These are phyloP conservation scores for Seriola aureovittata DNA, from an alignment of 2,113 vertebrate genomes.

Conservation along the genomic window DNA sequence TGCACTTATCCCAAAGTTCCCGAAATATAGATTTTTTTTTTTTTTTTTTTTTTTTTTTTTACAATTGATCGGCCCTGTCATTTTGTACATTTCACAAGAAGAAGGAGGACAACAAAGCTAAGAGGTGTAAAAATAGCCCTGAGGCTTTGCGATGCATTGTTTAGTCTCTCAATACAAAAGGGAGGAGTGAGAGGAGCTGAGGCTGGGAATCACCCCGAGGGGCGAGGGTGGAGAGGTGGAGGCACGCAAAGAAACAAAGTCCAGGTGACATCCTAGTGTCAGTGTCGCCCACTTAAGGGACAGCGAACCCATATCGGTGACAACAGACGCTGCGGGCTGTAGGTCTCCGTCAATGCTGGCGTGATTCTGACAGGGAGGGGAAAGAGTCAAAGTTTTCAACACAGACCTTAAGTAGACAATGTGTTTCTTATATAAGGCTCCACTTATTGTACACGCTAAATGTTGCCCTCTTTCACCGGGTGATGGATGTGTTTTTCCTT, in stretches of 20 bases:
- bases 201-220: slow-evolving; percentile 80
- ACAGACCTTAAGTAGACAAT: slow-evolving; percentile 75
- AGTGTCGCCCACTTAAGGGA: slow-evolving; percentile 72
- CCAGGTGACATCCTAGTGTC: slow-evolving; percentile 81
- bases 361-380: slow-evolving; percentile 60
- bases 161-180: slow-evolving; percentile 70
- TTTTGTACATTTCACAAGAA: slow-evolving; percentile 61
- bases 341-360: slow-evolving; percentile 54
- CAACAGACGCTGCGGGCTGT: slow-evolving; percentile 73
- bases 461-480: slow-evolving; percentile 41
- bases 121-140: slow-evolving; percentile 72
- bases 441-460: slow-evolving; percentile 61
- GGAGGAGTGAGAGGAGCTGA: slow-evolving; percentile 72
- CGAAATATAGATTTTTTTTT: slow-evolving; percentile 41
- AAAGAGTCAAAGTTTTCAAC: slow-evolving; percentile 47
- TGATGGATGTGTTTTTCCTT: slow-evolving; percentile 28
- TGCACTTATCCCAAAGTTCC: slow-evolving; percentile 58
- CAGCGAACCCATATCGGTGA: slow-evolving; percentile 76
- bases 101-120: slow-evolving; percentile 58
- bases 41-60: slow-evolving; percentile 28
- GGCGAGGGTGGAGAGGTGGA: slow-evolving; percentile 71
- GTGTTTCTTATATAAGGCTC: slow-evolving; percentile 54
- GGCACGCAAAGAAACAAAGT: slow-evolving; percentile 81
- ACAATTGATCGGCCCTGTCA: slow-evolving; percentile 66
- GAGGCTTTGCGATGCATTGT: slow-evolving; percentile 69